Evolutionary conservation across 2,113 vertebrate genomes (phyloP), one percentile per base, ranked within the genome.

Genomic region (Microcebus ravelobensis): DNA sequence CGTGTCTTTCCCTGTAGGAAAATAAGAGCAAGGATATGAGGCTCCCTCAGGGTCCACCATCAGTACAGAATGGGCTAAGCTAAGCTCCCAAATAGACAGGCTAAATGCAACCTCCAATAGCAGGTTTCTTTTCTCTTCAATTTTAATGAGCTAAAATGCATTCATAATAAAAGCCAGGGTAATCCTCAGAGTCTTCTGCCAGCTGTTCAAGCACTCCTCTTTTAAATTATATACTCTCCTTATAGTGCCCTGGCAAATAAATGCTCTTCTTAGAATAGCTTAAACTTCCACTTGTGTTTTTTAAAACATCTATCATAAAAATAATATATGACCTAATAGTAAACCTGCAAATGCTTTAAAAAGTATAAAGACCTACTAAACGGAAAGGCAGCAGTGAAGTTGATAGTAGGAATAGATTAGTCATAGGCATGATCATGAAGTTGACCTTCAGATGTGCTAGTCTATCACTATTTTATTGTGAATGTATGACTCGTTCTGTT

Each of bases 91-190:
- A 63, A 45, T 3, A 8, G 9, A 91, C 25, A 96, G 15, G 39
- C 15, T 29, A 59, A 83, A 84, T 52, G 29, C 25, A 71, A 84
- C 39, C 82, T 90, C 59, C 70, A 74, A 48, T 34, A 83, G 68
- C 80, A 96, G 55, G 29, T 82, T 45, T 83, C 50, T 88, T 87
- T 80, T 83, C 91, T 92, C 82, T 79, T 94, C 27, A 5, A 74
- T 70, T 96, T 95, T 95, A 95, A 96, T 59, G 34, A 96, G 34
- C 67, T 85, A 87, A 94, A 74, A 68, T 88, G n/a, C 59, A 87
- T 87, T 87, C 76, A 52, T 63, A 82, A 59, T 95, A 93, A 96
- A 80, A 95, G 39, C 61, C 71, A 79, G 15, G 7, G 0, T 65
- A 95, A 94, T 65, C 79, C 83, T 96, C 77, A 45, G 70, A 94